Conservation (phyloP, 2,113 vertebrate genomes). For the Malurus cyaneus region DNA sequence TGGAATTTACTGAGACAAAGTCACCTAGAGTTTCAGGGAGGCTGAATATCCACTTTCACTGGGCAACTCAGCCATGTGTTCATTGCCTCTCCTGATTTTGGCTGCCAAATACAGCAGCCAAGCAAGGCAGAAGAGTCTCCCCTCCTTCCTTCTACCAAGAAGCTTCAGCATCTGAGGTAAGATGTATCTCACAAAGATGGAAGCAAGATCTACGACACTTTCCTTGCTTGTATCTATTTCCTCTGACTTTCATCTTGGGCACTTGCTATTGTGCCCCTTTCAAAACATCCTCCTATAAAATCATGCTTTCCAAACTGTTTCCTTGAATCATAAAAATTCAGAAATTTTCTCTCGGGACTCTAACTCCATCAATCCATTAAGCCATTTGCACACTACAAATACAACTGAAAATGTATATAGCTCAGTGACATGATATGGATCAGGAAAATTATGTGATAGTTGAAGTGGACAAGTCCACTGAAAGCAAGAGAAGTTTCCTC, state of each 20-base stretch:
- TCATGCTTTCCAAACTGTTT: not conserved
- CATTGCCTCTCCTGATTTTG: not conserved
- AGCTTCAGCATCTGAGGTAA: not conserved
- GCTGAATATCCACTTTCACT: not conserved
- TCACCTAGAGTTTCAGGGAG: not conserved
- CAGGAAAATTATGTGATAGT: not conserved
- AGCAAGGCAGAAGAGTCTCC: not conserved
- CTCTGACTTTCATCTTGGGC: not conserved
- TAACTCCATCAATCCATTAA: not conserved
- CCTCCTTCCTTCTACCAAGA: not conserved
- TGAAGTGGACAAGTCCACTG: not conserved
- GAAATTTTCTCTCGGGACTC: not conserved
- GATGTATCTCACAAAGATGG: not conserved
- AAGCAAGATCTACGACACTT: not conserved
- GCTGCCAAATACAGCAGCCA: not conserved
- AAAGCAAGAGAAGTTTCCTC: not conserved
- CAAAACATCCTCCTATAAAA: not conserved
- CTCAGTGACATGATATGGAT: not conserved
- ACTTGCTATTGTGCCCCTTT: not conserved
- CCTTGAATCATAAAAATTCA: not conserved
- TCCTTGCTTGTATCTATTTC: not conserved
- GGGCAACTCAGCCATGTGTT: not conserved
- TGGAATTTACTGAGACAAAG: not conserved
- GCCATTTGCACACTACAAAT: not conserved
- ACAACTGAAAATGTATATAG: not conserved